phyloP scores from a whole-genome alignment of 2,888 invertebrate genomes.

The Polymixis lichenea region DNA sequence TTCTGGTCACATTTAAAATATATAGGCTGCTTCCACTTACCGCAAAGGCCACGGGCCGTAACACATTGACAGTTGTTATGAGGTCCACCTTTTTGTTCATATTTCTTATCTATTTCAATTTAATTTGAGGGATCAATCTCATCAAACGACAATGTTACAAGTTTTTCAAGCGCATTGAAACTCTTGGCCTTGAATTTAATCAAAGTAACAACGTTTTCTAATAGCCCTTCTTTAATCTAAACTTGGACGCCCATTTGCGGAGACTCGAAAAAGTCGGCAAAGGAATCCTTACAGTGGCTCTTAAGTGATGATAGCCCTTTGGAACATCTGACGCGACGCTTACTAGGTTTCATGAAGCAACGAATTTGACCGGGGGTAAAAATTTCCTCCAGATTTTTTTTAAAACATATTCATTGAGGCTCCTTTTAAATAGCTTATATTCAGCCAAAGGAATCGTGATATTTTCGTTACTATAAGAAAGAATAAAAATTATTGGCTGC shows the following conservation, averaged over 20 bases:
- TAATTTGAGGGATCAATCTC: conserved; percentile 1
- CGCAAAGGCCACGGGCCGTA: conserved; percentile 6
- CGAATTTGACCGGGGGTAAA: conserved; percentile 1
- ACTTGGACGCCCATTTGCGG: conserved; percentile 1
- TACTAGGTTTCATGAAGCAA: background rate
- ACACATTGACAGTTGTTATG: background rate
- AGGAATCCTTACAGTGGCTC: conserved; percentile 1
- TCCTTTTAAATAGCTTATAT: background rate
- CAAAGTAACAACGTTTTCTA: background rate
- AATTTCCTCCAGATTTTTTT: background rate
- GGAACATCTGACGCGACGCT: background rate
- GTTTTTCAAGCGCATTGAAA: background rate
- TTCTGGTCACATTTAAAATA: conserved; percentile 2
- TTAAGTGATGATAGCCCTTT: background rate
- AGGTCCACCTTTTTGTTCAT: conserved; percentile 2
- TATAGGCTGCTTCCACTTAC: conserved; percentile 4
- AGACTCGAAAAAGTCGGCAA: background rate
- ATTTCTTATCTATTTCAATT: background rate
- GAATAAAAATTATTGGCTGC: background rate
- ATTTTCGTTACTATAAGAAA: background rate
- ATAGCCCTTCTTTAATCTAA: background rate
- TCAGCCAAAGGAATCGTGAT: background rate
- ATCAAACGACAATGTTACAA: background rate
- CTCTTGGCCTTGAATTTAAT: background rate
- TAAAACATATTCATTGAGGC: background rate